Conservation (phyloP, 2,888 invertebrate species). For the Nezara viridula region DNA sequence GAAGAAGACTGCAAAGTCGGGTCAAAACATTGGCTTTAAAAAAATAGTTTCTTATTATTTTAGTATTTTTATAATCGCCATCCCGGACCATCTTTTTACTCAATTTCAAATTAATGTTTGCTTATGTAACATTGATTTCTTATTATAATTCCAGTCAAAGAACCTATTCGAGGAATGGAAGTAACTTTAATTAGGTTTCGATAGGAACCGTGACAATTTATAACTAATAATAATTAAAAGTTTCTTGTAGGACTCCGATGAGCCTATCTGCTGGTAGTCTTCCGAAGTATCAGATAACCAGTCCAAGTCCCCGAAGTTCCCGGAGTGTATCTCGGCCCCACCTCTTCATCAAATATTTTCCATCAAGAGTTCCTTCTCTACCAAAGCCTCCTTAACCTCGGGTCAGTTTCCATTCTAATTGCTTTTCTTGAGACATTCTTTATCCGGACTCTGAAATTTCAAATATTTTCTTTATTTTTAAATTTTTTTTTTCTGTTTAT, state of each 20-base stretch:
- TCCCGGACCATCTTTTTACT: no score
- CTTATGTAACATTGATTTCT: no score
- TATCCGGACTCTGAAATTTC: background rate
- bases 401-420: background rate
- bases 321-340: background rate
- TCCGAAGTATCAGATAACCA: background rate
- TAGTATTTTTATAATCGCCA: no score
- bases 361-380: background rate
- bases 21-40: no score
- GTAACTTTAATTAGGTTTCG: background rate
- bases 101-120: no score
- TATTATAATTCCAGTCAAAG: background rate
- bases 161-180: background rate
- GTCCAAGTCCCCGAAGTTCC: background rate
- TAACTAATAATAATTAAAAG: slow-evolving; percentile 21
- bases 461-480: background rate
- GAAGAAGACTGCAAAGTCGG: no score
- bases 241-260: background rate
- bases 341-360: slow-evolving; percentile 9
- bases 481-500: background rate
- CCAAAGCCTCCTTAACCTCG: background rate
- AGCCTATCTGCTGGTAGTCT: background rate
- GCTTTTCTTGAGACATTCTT: slow-evolving; percentile 6
- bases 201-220: background rate
- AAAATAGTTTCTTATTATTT: no score